These are phyloP conservation scores for Coelinius sp. DNA, from an alignment of 2,888 invertebrate species.

Conservation along the genomic window DNA sequence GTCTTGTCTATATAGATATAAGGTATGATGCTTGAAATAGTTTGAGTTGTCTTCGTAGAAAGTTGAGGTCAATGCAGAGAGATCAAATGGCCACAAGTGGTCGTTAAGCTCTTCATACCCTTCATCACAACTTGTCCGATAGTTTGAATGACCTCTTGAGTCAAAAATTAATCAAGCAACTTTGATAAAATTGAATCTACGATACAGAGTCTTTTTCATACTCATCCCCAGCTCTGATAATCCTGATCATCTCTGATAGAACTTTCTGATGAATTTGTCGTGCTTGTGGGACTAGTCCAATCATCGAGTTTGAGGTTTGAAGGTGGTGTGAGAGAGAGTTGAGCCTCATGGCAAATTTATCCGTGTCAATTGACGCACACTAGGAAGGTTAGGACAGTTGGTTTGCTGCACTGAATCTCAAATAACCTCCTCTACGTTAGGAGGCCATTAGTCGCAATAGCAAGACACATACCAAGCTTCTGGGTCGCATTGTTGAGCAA, in stretches of 20 bases:
- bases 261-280: conserved; percentile 5
- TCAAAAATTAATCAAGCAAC: too few species aligned
- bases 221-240: not conserved
- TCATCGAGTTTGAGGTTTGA: conserved; percentile 8
- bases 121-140: conserved; percentile 2
- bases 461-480: conserved; percentile 35
- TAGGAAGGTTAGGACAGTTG: conserved; percentile 26
- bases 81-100: conserved; percentile 61
- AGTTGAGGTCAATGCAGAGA: conserved; percentile 54
- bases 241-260: not conserved
- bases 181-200: too few species aligned
- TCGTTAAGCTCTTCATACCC: conserved; percentile 44
- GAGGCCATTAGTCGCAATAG: conserved; percentile 40
- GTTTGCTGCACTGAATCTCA: conserved; percentile 33
- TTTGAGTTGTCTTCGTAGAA: conserved; percentile 22
- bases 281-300: not conserved
- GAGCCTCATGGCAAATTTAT: conserved; percentile 26
- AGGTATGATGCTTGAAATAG: not conserved
- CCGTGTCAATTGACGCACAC: conserved; percentile 35
- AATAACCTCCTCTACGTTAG: conserved; percentile 28
- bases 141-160: conserved; percentile 1
- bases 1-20: not conserved
- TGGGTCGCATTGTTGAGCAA: conserved; percentile 43
- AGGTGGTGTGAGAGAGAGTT: conserved; percentile 14
- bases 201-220: not conserved